Base-by-base conservation (phyloP, 2,113 vertebrate genomes). In the Dasyprocta punctata region DNA sequence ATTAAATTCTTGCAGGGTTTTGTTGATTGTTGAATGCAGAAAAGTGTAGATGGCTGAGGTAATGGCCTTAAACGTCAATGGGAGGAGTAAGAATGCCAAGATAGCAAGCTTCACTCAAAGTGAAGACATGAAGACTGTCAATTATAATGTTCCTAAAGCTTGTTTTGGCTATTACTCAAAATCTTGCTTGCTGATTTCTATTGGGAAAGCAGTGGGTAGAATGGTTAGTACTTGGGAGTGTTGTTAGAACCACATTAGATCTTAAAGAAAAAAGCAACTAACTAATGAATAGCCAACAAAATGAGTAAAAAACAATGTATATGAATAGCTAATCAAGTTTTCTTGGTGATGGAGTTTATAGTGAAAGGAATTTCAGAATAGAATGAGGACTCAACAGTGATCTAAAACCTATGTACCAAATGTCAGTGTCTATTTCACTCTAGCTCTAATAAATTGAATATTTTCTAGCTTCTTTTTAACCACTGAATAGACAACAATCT, bases 1-100 rank as follows among this genome's bases (percentile, higher is more conserved):
- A 84, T 97, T 87, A 93, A 92, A 94, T 85, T 91, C 80, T 92
- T 91, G 16, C n/a, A 69, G 13, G 22, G 9, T 80, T 88, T 73
- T 63, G 36, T 87, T 91, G 71, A 75, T 69, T 41, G 8, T 94
- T 95, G 52, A 89, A 93, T 95, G 36, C 8, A 92, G 86, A 91
- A 38, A 95, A 81, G 38, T 88, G 8, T 92, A 80, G 75, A 81
- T 58, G 24, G 19, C 22, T 36, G 44, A 95, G 84, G 67, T 52
- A 58, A 75, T 78, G 81, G 61, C 22, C 90, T 92, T 95, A 86
- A 91, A 58, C 87, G 63, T 90, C 75, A 75, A 11, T 54, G 75
- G 12, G 24, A 86, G 26, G 61, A 69, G 33, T 52, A 60, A 56
- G 52, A 80, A 47, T 38, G 19, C 65, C 86, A 73, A 73, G 80